A percentile compares a stretch with the other conserved stretches of the same genome.
phyloP scores from a whole-genome alignment of 2,888 invertebrate species.

The Ormia ochracea region DNA sequence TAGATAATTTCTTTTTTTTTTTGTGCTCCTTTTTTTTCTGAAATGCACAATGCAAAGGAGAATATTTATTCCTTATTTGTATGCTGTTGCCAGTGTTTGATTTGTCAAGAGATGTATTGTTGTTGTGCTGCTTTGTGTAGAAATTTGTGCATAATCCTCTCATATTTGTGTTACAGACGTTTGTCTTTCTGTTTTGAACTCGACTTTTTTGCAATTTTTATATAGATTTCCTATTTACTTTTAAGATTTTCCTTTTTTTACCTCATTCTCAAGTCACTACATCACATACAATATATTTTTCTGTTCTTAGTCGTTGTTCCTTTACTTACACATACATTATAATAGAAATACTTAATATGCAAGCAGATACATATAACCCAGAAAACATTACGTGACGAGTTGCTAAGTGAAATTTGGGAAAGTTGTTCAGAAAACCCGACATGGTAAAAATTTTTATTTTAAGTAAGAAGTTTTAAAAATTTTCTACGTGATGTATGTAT shows the following conservation, averaged over 20 bases:
- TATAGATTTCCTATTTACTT: slow-evolving; percentile 42
- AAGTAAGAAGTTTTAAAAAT: no score
- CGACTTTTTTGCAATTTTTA: slow-evolving; percentile 11
- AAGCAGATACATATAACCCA: no score
- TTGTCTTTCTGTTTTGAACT: slow-evolving; percentile 5
- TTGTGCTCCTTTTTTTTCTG: neutral
- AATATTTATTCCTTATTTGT: slow-evolving; percentile 16
- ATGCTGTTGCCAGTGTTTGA: slow-evolving; percentile 68
- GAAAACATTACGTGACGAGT: no score
- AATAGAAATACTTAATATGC: neutral
- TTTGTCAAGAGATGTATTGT: slow-evolving; percentile 66
- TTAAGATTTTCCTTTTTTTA: slow-evolving; percentile 30
- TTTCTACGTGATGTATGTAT: no score
- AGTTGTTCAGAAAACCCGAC: no score
- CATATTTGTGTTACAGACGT: slow-evolving; percentile 21
- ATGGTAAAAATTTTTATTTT: no score
- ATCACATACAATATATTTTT: slow-evolving; percentile 50
- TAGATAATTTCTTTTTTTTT: neutral
- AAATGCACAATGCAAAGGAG: neutral
- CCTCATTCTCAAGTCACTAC: slow-evolving; percentile 53
- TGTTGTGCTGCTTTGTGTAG: slow-evolving; percentile 23
- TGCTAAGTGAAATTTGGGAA: no score
- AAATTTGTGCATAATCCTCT: slow-evolving; percentile 38
- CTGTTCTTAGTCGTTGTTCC: neutral
- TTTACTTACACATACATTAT: neutral